Evolutionary conservation across 2,888 invertebrate genomes (phyloP).

Genomic region (Thyatira batis): DNA sequence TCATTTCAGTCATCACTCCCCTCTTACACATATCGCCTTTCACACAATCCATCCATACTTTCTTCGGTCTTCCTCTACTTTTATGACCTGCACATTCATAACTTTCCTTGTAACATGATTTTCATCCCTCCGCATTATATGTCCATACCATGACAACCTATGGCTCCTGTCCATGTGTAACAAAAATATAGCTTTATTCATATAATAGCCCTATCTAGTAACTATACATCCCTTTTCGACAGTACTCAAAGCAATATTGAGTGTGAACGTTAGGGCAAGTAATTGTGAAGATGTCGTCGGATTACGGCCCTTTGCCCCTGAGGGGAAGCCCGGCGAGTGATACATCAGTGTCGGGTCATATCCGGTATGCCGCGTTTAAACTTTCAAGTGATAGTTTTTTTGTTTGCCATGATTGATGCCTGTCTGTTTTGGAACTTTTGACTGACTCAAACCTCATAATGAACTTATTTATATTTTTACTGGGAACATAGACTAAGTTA

Average conservation of each 20-base stretch:
- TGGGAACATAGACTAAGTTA: too few relatives aligned
- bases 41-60: too few relatives aligned
- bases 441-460: too few relatives aligned
- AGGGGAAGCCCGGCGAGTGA: conserved; percentile 51
- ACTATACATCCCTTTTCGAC: conserved; percentile 27
- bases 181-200: too few relatives aligned
- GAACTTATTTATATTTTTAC: too few relatives aligned
- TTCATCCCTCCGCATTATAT: too few relatives aligned
- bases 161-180: neutral
- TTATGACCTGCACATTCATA: too few relatives aligned
- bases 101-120: too few relatives aligned
- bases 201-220: conserved; percentile 29
- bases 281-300: conserved; percentile 73
- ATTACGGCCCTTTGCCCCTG: conserved; percentile 52
- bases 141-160: too few relatives aligned
- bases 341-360: conserved; percentile 70
- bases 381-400: conserved; percentile 18
- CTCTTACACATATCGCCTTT: too few relatives aligned
- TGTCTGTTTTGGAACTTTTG: neutral
- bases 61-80: too few relatives aligned
- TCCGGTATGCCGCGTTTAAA: conserved; percentile 33
- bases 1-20: too few relatives aligned
- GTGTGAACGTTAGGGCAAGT: conserved; percentile 71
- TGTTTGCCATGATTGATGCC: conserved; percentile 17
- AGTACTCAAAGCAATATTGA: conserved; percentile 68